These are phyloP conservation scores for Scomber colias DNA, from an alignment of 2,113 vertebrate species.

Conservation along the genomic window DNA sequence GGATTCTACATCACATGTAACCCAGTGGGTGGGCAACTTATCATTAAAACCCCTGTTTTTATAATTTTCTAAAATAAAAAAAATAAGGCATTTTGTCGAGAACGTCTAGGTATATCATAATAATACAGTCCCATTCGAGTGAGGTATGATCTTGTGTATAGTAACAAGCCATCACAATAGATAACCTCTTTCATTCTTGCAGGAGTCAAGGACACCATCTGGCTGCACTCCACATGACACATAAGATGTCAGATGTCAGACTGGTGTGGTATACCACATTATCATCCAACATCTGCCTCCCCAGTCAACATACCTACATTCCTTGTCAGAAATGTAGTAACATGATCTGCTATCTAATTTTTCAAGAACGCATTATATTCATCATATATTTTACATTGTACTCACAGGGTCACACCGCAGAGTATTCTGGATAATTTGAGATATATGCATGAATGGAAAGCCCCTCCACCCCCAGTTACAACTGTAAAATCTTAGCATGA, in stretches of 20 bases:
- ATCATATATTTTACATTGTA: background rate
- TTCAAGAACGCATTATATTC: background rate
- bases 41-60: background rate
- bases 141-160: conserved; percentile 52
- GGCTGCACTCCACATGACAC: conserved; percentile 66
- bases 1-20: too few species aligned
- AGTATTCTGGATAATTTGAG: background rate
- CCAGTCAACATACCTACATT: conserved; percentile 24
- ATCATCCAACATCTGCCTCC: conserved; percentile 62
- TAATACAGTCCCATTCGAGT: conserved; percentile 26
- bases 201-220: conserved; percentile 80
- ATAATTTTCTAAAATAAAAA: background rate
- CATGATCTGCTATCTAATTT: background rate
- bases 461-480: background rate
- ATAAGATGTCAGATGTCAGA: conserved; percentile 63
- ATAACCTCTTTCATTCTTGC: conserved; percentile 62
- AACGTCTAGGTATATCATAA: conserved; percentile 15
- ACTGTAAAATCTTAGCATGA: background rate
- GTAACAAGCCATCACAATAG: conserved; percentile 53
- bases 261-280: conserved; percentile 63
- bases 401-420: background rate
- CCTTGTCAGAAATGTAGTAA: conserved; percentile 3
- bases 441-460: conserved; percentile 9
- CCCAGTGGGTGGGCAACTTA: too few species aligned
- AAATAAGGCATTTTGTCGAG: conserved; percentile 3